Evolutionary conservation across 2,113 vertebrate genomes (phyloP).

Genomic region (Ascaphus truei): DNA sequence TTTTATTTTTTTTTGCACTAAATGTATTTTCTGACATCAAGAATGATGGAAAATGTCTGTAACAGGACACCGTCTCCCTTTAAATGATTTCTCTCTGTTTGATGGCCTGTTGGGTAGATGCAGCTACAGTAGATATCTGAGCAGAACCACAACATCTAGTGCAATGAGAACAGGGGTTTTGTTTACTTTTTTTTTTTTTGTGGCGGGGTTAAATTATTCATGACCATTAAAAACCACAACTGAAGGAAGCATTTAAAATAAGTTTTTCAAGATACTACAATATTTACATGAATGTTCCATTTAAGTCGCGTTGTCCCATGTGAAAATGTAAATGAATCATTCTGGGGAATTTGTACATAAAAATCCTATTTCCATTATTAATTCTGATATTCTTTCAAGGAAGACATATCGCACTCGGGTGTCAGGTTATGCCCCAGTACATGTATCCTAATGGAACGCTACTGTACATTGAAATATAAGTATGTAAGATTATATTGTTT

Average conservation of each 20-base stretch:
- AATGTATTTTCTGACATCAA: slow-evolving; percentile 75
- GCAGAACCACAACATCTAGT: slow-evolving; percentile 44
- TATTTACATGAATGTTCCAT: slow-evolving; percentile 20
- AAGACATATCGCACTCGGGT: too few species aligned
- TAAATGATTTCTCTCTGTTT: slow-evolving; percentile 49
- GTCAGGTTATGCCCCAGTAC: too few species aligned
- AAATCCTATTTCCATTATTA: too few species aligned
- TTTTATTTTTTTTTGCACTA: slow-evolving; percentile 71
- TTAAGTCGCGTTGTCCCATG: not conserved
- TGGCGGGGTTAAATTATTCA: slow-evolving; percentile 49
- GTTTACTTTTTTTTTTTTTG: slow-evolving; percentile 42
- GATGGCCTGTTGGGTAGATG: slow-evolving; percentile 45
- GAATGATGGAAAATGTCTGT: slow-evolving; percentile 82
- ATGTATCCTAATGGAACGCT: too few species aligned
- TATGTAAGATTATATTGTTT: too few species aligned
- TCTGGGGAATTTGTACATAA: too few species aligned
- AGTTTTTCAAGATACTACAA: slow-evolving; percentile 41
- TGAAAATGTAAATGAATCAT: not conserved
- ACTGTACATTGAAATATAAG: too few species aligned
- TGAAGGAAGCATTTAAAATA: slow-evolving; percentile 44
- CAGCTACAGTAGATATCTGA: slow-evolving; percentile 46
- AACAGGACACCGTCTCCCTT: slow-evolving; percentile 80
- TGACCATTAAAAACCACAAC: slow-evolving; percentile 44
- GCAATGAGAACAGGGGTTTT: slow-evolving; percentile 38
- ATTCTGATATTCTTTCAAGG: too few species aligned